Percentiles rank a stretch among this genome's conserved stretches.
These are phyloP conservation scores for Takifugu ocellatus DNA, from an alignment of 2,797 vertebrate genomes.

Conservation along the genomic window DNA sequence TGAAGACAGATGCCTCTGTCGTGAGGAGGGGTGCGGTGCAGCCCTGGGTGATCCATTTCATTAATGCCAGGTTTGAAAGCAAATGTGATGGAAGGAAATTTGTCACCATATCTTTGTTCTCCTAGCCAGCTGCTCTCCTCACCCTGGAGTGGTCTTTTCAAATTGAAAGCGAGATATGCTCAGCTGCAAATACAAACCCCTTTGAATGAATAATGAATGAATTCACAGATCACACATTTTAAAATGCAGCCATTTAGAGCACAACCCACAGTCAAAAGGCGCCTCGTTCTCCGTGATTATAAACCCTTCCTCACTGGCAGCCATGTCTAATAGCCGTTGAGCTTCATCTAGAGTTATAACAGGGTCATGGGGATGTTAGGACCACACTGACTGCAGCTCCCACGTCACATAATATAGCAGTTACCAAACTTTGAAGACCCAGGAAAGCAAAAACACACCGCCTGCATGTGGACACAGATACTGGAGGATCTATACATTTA, in stretches of 20 bases:
- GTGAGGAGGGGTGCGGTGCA: background rate
- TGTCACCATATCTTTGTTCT: background rate
- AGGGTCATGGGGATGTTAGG: background rate
- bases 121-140: background rate
- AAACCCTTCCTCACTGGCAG: conserved; percentile 1
- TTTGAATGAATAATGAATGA: background rate
- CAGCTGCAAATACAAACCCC: background rate
- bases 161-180: background rate
- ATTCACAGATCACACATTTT: background rate
- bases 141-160: background rate
- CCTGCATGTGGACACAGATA: no score
- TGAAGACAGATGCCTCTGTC: background rate
- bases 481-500: no score
- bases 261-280: background rate
- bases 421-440: no score
- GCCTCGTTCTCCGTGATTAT: background rate
- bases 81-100: background rate
- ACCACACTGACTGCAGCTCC: background rate
- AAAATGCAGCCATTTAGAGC: background rate
- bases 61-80: conserved; percentile 2
- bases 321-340: background rate
- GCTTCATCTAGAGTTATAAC: background rate
- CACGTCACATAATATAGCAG: no score
- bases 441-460: no score
- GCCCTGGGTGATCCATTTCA: conserved; percentile 4